Conservation (phyloP, 1,140 invertebrate species). For the Macrobrachium nipponense region DNA sequence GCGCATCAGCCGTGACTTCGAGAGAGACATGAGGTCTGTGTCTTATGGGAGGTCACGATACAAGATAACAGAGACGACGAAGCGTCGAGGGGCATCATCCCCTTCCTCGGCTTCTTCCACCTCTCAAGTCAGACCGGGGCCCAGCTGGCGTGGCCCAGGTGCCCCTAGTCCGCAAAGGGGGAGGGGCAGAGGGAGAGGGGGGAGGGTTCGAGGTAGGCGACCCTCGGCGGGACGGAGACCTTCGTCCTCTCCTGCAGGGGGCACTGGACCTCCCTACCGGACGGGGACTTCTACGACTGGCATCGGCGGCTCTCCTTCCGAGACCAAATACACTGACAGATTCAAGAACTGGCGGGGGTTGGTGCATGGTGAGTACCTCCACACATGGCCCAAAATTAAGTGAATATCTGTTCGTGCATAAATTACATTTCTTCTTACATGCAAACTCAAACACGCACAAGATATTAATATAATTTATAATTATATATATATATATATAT, state of each 20-base stretch:
- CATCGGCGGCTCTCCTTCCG: constrained; percentile 24
- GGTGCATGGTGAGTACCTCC: constrained; percentile 35
- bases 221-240: background rate
- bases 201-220: background rate
- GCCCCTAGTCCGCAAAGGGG: background rate
- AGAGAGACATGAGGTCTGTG: constrained; percentile 23
- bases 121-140: background rate
- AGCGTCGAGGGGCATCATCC: background rate
- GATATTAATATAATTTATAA: constrained; percentile 12
- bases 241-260: background rate
- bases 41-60: constrained; percentile 36
- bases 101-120: background rate
- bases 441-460: background rate
- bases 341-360: constrained; percentile 54
- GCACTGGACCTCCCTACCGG: background rate
- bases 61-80: constrained; percentile 31
- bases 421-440: background rate
- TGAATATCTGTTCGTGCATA: background rate
- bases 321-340: constrained; percentile 47
- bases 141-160: background rate
- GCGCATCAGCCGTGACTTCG: background rate
- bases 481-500: constrained; percentile 26
- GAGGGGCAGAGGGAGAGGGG: constrained; percentile 16
- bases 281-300: background rate
- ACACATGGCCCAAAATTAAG: background rate